These are phyloP conservation scores for Parauchenoglanis ngamensis DNA, from an alignment of 2,797 vertebrate species.

Conservation along the genomic window DNA sequence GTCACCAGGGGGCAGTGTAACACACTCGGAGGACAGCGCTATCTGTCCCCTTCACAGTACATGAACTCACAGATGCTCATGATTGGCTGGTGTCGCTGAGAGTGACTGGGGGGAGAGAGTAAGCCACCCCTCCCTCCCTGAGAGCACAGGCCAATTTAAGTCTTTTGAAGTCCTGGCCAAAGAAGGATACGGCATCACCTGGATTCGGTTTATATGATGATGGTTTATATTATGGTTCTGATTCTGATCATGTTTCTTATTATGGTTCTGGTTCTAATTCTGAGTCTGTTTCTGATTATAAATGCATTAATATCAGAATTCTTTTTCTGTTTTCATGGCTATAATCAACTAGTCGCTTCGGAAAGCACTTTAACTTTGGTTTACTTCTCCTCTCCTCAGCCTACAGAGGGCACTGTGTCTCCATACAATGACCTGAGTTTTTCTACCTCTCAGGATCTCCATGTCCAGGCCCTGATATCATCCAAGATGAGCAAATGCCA, in stretches of 20 bases:
- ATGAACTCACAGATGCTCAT: too few species aligned
- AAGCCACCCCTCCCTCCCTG: too few species aligned
- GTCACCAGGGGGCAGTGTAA: too few species aligned
- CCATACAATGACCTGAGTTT: neutral
- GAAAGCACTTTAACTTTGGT: neutral
- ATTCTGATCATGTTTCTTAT: neutral
- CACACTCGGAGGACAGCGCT: too few species aligned
- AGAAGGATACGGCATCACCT: too few species aligned
- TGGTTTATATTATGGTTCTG: neutral
- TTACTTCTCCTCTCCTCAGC: neutral
- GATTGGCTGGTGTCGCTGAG: too few species aligned
- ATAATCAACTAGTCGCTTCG: neutral
- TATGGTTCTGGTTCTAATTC: neutral
- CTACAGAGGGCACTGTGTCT: constrained; percentile 54
- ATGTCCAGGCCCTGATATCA: neutral
- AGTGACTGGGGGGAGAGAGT: too few species aligned
- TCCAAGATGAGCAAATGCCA: neutral
- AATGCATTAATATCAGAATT: neutral
- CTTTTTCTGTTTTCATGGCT: neutral
- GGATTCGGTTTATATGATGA: neutral
- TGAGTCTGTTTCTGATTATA: neutral
- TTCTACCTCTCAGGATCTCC: neutral
- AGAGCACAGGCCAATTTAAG: too few species aligned
- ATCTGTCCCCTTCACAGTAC: too few species aligned
- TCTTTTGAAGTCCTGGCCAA: too few species aligned